These are phyloP conservation scores for Litocranius walleri DNA, from an alignment of 2,113 vertebrate species.

Conservation along the genomic window DNA sequence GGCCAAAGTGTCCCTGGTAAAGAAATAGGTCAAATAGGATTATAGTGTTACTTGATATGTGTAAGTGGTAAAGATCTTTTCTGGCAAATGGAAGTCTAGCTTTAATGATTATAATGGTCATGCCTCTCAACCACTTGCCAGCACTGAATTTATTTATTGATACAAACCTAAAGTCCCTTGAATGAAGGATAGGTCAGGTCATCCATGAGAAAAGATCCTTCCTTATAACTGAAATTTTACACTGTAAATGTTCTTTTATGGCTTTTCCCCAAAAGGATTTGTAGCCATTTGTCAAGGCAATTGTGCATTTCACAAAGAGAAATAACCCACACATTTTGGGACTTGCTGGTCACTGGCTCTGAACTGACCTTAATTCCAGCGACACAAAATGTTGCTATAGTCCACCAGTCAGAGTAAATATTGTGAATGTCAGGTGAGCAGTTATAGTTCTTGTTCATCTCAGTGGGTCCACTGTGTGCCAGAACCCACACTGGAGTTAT, in stretches of 20 bases:
- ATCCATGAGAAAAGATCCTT: not conserved
- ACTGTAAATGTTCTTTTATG: not conserved
- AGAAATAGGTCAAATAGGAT: not conserved
- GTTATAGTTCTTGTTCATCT: not conserved
- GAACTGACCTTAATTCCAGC: not conserved
- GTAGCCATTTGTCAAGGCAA: not conserved
- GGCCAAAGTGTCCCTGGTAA: not conserved
- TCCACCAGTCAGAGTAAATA: not conserved
- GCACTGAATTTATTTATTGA: not conserved
- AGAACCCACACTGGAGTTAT: not conserved
- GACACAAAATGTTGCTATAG: not conserved
- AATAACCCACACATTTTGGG: not conserved
- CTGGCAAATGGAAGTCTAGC: not conserved
- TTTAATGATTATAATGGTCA: constrained; percentile 14
- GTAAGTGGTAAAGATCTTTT: not conserved
- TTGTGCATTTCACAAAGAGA: not conserved
- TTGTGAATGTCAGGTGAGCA: not conserved
- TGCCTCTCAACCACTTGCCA: not conserved
- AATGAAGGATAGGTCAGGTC: not conserved
- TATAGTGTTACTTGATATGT: not conserved
- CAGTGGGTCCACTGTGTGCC: not conserved
- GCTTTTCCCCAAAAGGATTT: not conserved
- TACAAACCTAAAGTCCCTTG: not conserved
- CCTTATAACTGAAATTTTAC: not conserved
- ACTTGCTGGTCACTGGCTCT: not conserved